Base-by-base conservation (phyloP, 2,797 vertebrate genomes). In the Danio tinwini region DNA sequence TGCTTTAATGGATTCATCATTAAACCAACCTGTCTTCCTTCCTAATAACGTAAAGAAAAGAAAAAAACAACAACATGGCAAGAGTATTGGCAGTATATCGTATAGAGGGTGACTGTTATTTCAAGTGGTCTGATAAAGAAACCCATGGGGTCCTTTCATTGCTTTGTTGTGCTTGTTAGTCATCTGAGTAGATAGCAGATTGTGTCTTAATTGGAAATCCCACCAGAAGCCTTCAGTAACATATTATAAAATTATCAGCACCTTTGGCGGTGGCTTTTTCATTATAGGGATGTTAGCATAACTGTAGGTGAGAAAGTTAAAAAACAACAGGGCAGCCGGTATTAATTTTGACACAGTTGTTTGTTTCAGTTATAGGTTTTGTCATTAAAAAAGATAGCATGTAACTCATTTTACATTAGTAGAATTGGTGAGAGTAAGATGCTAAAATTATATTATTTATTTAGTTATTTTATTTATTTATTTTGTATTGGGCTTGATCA, bases 121-220 rank as follows among this genome's bases (percentile, higher is more conserved):
- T 90, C 80, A 80, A 92, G 89, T 90, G 90, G 88, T 85, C 90
- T 91, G 90, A 91, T 92, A 91, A 87, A 69, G 84, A 92, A 92
- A 92, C 92, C 88, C 89, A 87, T 86, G 90, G 87, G 90, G 90
- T 88, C 84, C 82, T 85, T 88, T 82, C 76, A 84, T 86, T 83
- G 83, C 88, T 91, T 88, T 92, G 92, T 90, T 92, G 88, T 90
- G 89, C 88, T 91, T 92, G 92, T 93, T 93, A 93, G 88, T 93
- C 88, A 76, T 91, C 87, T 87, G 87, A 91, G 86, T 86, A 91
- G 92, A 91, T 90, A 92, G 89, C 91, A 92, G 91, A 93, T 91
- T 91, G 90, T 81, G 89, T 91, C 90, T 92, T 93, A 93, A 93
- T 94, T 93, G 88, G 87, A 92, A 92, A 90, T 91, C 90, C 91